Evolutionary conservation across 2,888 invertebrate species (phyloP).

Genomic region (Linhomoeus sp.): DNA sequence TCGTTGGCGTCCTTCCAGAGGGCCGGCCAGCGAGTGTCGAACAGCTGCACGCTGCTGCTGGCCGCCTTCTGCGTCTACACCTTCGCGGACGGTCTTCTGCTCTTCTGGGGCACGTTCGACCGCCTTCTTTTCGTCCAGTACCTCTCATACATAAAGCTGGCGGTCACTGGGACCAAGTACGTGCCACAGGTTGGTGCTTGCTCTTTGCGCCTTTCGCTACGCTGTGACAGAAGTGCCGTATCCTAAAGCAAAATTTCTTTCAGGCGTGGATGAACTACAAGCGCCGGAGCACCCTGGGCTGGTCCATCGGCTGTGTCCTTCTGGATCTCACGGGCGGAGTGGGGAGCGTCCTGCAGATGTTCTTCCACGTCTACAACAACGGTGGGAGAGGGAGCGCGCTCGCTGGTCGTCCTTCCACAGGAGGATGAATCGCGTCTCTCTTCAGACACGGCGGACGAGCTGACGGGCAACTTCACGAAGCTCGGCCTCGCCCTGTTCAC

Average conservation of each 20-base stretch:
- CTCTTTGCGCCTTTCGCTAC: too few relatives aligned
- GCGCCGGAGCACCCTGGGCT: constrained; percentile 84
- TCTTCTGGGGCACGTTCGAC: constrained; percentile 37
- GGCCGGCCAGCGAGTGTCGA: constrained; percentile 44
- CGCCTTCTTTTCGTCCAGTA: constrained; percentile 83
- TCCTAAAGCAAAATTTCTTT: too few relatives aligned
- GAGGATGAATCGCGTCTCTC: constrained; percentile 11
- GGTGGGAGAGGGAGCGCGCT: neutral
- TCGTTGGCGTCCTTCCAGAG: too few relatives aligned
- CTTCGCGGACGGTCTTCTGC: constrained; percentile 3
- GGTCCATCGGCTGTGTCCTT: constrained; percentile 95
- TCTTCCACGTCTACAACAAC: constrained; percentile 27
- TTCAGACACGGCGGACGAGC: constrained; percentile 80
- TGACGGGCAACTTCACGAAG: constrained; percentile 91
- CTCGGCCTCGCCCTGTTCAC: constrained; percentile 94
- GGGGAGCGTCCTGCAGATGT: constrained; percentile 87
- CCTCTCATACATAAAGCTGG: constrained; percentile 84
- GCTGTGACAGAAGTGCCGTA: too few relatives aligned
- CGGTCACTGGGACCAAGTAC: constrained; percentile 89
- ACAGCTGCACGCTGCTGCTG: constrained; percentile 45
- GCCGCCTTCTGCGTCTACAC: constrained; percentile 44
- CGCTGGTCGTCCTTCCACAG: too few relatives aligned
- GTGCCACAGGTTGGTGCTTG: constrained; percentile 74
- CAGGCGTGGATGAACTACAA: constrained; percentile 86
- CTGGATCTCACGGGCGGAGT: constrained; percentile 85